Evolutionary conservation across 2,113 vertebrate genomes (phyloP), one percentile per base, ranked within the genome.

Genomic region (Calonectris borealis): DNA sequence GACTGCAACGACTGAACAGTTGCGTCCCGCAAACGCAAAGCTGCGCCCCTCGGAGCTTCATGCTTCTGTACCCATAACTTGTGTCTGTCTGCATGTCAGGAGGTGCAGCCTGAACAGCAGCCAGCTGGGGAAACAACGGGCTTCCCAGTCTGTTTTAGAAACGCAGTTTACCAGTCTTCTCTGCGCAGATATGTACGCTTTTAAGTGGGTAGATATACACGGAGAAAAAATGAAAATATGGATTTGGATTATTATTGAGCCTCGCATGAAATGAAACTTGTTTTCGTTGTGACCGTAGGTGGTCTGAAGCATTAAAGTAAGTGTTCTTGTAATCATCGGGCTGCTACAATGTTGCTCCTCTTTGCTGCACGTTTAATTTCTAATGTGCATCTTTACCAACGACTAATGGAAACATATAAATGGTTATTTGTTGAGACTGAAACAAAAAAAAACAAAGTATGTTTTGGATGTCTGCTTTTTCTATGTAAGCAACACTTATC

Each of bases 81-180:
- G 26, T 13, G 31, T 8, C 38, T 7, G 6, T 24, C 46, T 21
- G 68, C 49, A 3, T 18, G 20, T 65, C 72, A 10, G 70, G 11
- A 26, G 49, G 19, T 9, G 1, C 38, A 8, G 69, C 26, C 83
- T 2, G 25, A 49, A 3, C 55, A 7, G 80, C 55, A 34, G 52
- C n/a, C 66, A 8, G 38, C 38, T 2, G 3, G 32, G n/a, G 16
- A 2, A 38, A 34, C 68, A 24, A 3, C 88, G 31, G 65, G 2
- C 34, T 17, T 31, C 3, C 26, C 46, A 2, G 8, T 3, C 31
- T 5, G 31, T 11, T 17, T 22, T 8, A 32, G 51, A 58, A 55
- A 1, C 52, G 4, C 17, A 1, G 0, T 11, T 34, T 21, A 0
- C 6, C 17, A 5, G 19, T n/a, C 31, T 2, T 24, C 27, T 36